Percentiles rank a stretch among this genome's conserved stretches.
phyloP scores from a whole-genome alignment of 2,113 vertebrate species.

The Anoura caudifer region DNA sequence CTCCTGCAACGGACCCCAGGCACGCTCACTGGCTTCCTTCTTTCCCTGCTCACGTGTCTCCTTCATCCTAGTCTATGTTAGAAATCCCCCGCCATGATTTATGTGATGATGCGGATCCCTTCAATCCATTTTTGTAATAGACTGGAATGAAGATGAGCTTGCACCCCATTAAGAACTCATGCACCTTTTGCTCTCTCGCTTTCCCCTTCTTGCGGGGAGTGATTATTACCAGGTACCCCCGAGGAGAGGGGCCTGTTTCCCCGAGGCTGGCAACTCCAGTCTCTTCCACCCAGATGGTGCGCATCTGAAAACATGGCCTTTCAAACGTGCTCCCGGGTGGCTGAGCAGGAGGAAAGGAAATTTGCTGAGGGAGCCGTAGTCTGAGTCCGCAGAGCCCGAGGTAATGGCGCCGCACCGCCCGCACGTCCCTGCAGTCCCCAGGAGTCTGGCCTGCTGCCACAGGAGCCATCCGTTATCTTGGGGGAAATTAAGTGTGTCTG shows the following conservation, averaged over 20 bases:
- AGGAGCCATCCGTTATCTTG: neutral
- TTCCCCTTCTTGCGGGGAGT: neutral
- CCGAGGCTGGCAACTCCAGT: neutral
- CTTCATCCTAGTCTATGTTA: neutral
- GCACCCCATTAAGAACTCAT: neutral
- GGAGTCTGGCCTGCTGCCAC: neutral
- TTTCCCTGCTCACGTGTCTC: neutral
- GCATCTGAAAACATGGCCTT: neutral
- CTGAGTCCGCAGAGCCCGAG: neutral
- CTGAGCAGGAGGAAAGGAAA: neutral
- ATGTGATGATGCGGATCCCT: neutral
- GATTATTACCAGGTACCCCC: neutral
- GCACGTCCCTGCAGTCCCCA: neutral
- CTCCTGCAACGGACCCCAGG: neutral
- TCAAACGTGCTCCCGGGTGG: neutral
- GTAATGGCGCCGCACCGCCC: neutral
- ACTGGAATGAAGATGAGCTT: neutral
- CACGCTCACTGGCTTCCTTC: neutral
- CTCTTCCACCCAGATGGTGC: neutral
- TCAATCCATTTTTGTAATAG: neutral
- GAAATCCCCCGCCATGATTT: neutral
- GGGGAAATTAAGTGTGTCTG: conserved; percentile 36
- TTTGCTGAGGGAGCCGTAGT: neutral
- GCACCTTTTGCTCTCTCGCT: neutral
- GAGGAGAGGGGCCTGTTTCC: neutral